Conservation (phyloP, 2,888 invertebrate species). For the Gari tellinella region DNA sequence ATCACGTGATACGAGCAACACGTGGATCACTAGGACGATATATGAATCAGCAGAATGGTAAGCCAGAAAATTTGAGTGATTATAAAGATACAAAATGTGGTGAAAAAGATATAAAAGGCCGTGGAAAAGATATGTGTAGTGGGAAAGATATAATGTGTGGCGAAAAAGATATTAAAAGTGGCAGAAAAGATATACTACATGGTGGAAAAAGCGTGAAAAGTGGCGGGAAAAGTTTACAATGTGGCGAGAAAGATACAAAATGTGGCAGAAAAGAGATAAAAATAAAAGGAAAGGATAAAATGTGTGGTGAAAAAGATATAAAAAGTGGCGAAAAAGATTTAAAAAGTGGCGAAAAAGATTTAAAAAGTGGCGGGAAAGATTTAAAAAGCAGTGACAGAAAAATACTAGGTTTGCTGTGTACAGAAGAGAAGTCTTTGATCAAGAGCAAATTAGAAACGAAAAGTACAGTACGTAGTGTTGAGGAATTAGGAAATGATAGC, state of each 20-base stretch:
- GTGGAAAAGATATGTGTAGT: neutral
- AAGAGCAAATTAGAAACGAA: no score
- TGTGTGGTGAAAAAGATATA: no score
- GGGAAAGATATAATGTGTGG: neutral
- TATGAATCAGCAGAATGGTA: neutral
- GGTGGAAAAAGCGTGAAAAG: no score
- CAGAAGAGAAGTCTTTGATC: neutral
- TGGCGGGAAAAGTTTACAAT: no score
- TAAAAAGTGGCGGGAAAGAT: no score
- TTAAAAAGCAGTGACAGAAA: neutral
- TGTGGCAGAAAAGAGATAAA: conserved; percentile 6
- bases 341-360: no score
- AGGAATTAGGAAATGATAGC: neutral
- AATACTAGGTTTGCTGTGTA: neutral
- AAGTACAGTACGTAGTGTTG: no score
- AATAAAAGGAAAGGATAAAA: conserved; percentile 32
- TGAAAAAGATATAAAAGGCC: neutral
- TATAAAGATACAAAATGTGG: neutral
- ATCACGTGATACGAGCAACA: conserved; percentile 14
- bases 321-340: no score
- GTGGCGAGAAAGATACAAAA: neutral
- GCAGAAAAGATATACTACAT: no score
- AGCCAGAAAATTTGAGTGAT: neutral
- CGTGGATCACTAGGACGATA: neutral
- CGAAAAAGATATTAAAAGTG: no score